Conservation (phyloP, 2,797 vertebrate species). For the Sarcoramphus papa region DNA sequence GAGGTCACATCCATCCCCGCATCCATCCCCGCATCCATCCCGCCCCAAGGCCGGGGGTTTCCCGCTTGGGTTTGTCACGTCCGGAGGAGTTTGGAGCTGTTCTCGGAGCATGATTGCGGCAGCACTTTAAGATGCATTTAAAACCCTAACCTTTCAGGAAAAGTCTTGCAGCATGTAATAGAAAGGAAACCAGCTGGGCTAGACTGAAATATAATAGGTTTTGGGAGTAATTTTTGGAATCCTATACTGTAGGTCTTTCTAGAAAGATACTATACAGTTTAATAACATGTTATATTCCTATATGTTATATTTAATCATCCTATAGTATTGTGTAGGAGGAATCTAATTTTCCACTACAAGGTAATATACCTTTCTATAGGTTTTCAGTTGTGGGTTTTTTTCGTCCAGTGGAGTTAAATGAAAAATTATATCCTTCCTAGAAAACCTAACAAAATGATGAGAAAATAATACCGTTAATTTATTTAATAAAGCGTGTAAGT, state of each 20-base stretch:
- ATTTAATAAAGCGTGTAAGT: neutral
- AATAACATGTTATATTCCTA: conserved; percentile 26
- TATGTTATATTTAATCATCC: conserved; percentile 17
- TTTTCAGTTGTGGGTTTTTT: neutral
- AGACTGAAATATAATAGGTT: conserved; percentile 2
- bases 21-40: neutral
- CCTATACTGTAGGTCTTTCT: conserved; percentile 21
- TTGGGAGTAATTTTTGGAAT: conserved; percentile 28
- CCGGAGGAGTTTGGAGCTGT: neutral
- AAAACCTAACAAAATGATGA: neutral
- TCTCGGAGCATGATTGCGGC: neutral
- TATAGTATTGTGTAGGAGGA: conserved; percentile 49
- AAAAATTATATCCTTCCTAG: conserved; percentile 49
- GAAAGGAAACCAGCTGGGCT: conserved; percentile 33
- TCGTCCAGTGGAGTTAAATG: neutral
- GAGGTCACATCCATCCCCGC: rapidly evolving
- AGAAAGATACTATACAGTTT: conserved; percentile 41
- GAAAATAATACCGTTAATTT: conserved; percentile 46
- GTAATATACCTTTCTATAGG: conserved; percentile 14
- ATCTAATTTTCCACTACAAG: conserved; percentile 31
- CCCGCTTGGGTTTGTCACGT: rapidly evolving
- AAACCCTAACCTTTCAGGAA: conserved; percentile 4
- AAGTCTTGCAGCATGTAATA: neutral
- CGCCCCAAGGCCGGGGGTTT: neutral
- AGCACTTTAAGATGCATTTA: neutral